These are phyloP conservation scores for Euglossa dilemma DNA, from an alignment of 1,140 invertebrate species.

Conservation along the genomic window DNA sequence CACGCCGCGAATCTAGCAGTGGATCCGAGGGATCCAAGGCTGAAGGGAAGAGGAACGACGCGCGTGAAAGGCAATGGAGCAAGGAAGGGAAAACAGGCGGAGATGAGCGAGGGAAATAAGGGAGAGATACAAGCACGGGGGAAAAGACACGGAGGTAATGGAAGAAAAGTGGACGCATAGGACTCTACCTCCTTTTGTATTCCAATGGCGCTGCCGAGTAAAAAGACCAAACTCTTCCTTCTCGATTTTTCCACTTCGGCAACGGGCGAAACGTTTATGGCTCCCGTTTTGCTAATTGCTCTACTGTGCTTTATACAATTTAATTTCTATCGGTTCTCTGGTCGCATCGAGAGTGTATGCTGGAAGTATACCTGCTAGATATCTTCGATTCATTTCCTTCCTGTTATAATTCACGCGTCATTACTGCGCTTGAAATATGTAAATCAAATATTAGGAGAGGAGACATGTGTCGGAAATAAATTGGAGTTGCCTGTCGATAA, in stretches of 20 bases:
- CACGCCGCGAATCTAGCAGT: slow-evolving; percentile 15
- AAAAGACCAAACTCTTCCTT: not conserved
- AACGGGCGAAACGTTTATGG: no score
- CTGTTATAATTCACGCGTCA: no score
- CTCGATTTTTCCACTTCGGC: not conserved
- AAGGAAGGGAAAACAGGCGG: not conserved
- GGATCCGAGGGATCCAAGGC: slow-evolving; percentile 45
- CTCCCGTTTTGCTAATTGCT: no score
- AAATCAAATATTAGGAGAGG: no score
- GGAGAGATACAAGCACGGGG: not conserved
- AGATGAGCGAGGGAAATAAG: not conserved
- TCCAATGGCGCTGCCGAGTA: not conserved
- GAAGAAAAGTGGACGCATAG: slow-evolving; percentile 21
- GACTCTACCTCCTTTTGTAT: not conserved
- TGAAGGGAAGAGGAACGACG: not conserved
- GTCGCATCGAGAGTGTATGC: no score
- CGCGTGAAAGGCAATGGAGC: not conserved
- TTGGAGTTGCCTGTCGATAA: no score
- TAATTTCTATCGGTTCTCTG: no score
- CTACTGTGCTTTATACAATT: no score
- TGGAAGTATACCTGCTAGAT: no score
- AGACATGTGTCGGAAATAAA: no score
- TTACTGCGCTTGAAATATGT: no score
- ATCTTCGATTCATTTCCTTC: no score
- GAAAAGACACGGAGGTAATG: slow-evolving; percentile 14